These are phyloP conservation scores for Stenopsyche tienmushanensis DNA, from an alignment of 1,140 invertebrate species.

Conservation along the genomic window DNA sequence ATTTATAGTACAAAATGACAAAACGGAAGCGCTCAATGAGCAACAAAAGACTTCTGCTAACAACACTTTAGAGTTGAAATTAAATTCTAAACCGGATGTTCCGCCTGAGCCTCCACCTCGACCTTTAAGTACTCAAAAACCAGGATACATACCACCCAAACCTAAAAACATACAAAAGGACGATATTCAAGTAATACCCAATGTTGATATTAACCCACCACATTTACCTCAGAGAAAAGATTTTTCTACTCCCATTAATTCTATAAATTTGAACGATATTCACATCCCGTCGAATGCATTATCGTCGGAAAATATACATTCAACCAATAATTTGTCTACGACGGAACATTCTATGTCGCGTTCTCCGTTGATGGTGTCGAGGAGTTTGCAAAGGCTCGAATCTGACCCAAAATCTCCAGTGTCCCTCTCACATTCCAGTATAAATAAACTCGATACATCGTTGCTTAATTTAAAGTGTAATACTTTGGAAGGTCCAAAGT, in stretches of 20 bases:
- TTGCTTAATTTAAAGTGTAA: slow-evolving; percentile 27
- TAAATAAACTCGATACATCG: slow-evolving; percentile 31
- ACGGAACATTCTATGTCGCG: slow-evolving; percentile 15
- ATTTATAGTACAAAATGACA: slow-evolving; percentile 40
- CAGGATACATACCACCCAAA: slow-evolving; percentile 42
- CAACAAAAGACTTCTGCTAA: slow-evolving; percentile 27
- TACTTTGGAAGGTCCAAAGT: slow-evolving; percentile 25
- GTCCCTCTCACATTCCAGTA: slow-evolving; percentile 16
- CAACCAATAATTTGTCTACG: slow-evolving; percentile 16
- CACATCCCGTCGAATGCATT: background rate
- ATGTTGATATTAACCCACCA: slow-evolving; percentile 31
- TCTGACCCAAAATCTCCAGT: slow-evolving; percentile 17
- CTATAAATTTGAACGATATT: background rate
- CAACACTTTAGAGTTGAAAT: slow-evolving; percentile 11
- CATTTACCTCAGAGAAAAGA: slow-evolving; percentile 30
- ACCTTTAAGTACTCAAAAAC: slow-evolving; percentile 43
- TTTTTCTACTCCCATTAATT: slow-evolving; percentile 21
- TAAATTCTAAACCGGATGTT: slow-evolving; percentile 41
- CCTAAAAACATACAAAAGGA: slow-evolving; percentile 50
- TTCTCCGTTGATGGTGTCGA: slow-evolving; percentile 29
- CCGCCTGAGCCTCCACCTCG: slow-evolving; percentile 51
- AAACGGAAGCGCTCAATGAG: slow-evolving; percentile 35
- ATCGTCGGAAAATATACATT: slow-evolving; percentile 13
- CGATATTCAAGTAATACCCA: slow-evolving; percentile 49
- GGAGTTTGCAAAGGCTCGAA: slow-evolving; percentile 37